These are phyloP conservation scores for Coptodon bakossiorum DNA, from an alignment of 2,113 vertebrate genomes.

Conservation along the genomic window DNA sequence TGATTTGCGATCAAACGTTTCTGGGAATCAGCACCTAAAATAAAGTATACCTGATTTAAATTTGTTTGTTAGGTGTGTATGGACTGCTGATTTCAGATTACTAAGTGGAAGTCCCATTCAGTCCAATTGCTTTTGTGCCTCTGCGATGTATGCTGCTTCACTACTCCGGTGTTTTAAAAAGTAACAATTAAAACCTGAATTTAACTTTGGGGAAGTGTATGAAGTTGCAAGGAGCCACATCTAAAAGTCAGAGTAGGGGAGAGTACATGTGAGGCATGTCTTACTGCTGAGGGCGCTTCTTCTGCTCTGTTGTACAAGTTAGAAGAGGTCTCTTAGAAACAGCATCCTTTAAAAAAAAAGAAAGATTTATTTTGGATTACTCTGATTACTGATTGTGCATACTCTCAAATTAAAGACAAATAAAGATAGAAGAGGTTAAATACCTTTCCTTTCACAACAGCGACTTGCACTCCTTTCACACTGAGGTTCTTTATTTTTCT, in stretches of 20 bases:
- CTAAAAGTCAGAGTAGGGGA: background rate
- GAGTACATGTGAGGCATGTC: background rate
- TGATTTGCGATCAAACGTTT: background rate
- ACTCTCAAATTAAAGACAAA: background rate
- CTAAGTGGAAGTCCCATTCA: background rate
- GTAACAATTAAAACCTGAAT: background rate
- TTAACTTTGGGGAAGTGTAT: background rate
- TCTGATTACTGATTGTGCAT: background rate
- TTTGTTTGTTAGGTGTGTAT: background rate
- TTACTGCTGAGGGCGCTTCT: background rate
- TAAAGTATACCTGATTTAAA: background rate
- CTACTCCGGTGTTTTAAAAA: background rate
- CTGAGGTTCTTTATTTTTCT: constrained; percentile 4
- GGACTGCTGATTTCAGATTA: background rate
- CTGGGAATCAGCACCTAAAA: background rate
- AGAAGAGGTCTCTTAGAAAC: background rate
- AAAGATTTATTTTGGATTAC: background rate
- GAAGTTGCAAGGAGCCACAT: background rate
- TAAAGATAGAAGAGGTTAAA: background rate
- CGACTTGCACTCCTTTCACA: constrained; percentile 24
- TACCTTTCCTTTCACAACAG: constrained; percentile 35
- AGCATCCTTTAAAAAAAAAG: background rate
- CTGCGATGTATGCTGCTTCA: background rate
- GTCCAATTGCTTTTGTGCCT: background rate
- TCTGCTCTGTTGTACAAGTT: background rate